Conservation (phyloP, 2,113 vertebrate genomes). For the Agapornis roseicollis region DNA sequence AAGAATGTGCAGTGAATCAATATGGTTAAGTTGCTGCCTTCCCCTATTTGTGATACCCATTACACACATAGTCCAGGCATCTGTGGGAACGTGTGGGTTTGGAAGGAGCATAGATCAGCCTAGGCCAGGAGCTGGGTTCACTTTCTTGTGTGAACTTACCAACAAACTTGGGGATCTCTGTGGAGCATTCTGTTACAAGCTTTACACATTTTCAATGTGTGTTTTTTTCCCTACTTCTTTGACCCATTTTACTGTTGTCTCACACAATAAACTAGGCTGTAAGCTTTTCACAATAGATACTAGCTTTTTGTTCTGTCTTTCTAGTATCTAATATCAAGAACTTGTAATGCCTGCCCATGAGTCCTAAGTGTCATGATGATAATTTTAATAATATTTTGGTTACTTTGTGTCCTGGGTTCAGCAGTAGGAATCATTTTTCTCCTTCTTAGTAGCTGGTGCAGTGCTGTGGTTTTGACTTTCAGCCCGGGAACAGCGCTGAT, state of each 20-base stretch:
- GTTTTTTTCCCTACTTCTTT: not conserved
- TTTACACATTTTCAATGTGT: not conserved
- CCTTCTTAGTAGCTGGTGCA: too few species aligned
- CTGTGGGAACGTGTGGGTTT: not conserved
- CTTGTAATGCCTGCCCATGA: not conserved
- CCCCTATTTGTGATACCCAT: not conserved
- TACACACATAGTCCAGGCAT: not conserved
- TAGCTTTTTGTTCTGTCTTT: not conserved
- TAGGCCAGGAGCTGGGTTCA: not conserved
- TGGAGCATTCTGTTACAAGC: not conserved
- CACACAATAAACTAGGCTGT: not conserved
- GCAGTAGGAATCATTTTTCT: too few species aligned
- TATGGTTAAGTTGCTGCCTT: not conserved
- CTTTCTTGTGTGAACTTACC: not conserved
- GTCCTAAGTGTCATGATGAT: not conserved
- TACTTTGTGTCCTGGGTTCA: not conserved
- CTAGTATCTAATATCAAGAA: not conserved
- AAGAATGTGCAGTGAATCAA: not conserved
- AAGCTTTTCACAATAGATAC: not conserved
- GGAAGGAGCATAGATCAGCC: not conserved
- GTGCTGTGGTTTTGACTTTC: too few species aligned
- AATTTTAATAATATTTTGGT: not conserved
- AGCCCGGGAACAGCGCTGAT: too few species aligned
- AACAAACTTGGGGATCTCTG: not conserved
- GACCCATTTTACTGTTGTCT: not conserved